Conservation (phyloP, 2,888 invertebrate genomes). For the Stramonita haemastoma region DNA sequence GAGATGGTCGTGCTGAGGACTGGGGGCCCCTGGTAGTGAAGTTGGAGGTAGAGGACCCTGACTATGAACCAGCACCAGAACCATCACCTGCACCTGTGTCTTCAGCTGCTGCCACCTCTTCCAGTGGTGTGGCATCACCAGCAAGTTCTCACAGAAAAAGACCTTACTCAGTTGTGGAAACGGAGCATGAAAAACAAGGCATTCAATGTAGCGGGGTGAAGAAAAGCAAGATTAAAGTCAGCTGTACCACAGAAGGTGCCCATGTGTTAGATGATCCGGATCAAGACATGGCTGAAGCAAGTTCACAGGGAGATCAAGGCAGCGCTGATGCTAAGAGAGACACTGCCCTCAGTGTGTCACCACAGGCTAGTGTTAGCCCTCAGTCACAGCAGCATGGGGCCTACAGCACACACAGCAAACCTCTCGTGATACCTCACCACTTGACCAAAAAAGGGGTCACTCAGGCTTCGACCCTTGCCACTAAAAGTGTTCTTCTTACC, state of each 20-base stretch:
- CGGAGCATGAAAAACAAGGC: neutral
- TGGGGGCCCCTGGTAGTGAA: neutral
- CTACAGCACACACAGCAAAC: neutral
- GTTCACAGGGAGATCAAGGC: too few relatives aligned
- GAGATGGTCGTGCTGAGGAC: neutral
- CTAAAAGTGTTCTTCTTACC: constrained; percentile 6
- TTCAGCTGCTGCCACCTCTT: neutral
- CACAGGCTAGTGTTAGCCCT: neutral
- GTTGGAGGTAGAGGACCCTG: neutral
- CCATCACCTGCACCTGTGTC: too few relatives aligned
- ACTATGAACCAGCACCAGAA: neutral
- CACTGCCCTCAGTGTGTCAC: neutral
- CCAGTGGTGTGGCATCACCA: neutral
- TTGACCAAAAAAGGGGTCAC: neutral
- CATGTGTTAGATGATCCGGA: neutral
- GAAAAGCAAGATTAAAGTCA: neutral
- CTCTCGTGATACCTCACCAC: neutral
- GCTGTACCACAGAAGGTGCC: neutral
- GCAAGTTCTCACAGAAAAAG: neutral
- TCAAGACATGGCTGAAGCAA: too few relatives aligned
- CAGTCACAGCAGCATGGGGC: neutral
- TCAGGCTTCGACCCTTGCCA: neutral
- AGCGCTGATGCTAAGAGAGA: too few relatives aligned
- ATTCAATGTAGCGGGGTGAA: neutral
- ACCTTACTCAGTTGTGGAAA: neutral